phyloP scores from a whole-genome alignment of 2,797 vertebrate species.

The Megalops cyprinoides region DNA sequence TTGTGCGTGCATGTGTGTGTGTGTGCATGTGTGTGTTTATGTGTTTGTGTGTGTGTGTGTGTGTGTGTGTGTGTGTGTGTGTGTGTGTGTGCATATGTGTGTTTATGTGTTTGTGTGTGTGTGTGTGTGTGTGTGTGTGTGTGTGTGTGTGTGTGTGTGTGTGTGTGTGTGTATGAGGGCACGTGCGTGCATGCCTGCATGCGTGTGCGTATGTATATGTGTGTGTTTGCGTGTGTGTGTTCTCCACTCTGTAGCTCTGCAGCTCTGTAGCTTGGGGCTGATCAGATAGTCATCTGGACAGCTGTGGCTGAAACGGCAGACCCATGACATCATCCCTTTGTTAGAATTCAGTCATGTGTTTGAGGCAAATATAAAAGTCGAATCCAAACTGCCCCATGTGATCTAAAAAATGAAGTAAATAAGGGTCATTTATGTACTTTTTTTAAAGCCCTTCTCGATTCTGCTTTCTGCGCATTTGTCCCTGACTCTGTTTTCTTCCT shows the following conservation, averaged over 20 bases:
- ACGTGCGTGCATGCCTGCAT: too few relatives aligned
- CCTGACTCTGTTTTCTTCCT: too few relatives aligned
- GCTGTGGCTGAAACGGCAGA: background rate
- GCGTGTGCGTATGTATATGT: background rate
- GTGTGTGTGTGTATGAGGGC: background rate
- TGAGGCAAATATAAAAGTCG: background rate
- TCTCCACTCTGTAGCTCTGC: too few relatives aligned
- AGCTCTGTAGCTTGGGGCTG: background rate
- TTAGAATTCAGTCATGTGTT: constrained; percentile 10
- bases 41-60: background rate
- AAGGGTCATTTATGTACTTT: constrained; percentile 13
- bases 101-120: background rate
- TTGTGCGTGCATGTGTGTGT: background rate
- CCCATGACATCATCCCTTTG: background rate
- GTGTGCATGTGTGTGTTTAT: background rate
- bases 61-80: background rate
- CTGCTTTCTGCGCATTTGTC: too few relatives aligned
- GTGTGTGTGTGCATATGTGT: background rate
- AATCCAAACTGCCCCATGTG: background rate
- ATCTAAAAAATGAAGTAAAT: background rate
- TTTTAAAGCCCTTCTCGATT: too few relatives aligned
- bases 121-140: background rate
- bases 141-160: background rate
- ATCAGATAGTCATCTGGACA: constrained; percentile 5
- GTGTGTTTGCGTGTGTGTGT: constrained; percentile 17